Evolutionary conservation across 2,797 vertebrate genomes (phyloP), one percentile per base, ranked within the genome.

Genomic region (Dendrocincla tyrannina): DNA sequence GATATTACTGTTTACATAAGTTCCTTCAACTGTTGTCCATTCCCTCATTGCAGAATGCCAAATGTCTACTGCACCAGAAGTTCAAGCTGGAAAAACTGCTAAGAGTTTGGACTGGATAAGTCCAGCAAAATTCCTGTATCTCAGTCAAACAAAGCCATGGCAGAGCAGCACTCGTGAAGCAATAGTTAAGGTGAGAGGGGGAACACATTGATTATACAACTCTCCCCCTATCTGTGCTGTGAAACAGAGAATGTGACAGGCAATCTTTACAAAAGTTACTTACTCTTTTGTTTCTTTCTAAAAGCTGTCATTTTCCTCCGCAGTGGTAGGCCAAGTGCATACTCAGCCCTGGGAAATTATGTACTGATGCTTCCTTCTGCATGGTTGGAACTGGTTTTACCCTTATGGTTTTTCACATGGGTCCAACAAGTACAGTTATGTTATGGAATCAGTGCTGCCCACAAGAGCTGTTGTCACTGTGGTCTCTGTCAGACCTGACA

Each of bases 341-440:
- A 44, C 13, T 35, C 13, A 89, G 37, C 35, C 58, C n/a, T 37
- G 30, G 60, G 33, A 73, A 58, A 44, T 64, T 35, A 59, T 10
- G 10, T 30, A 15, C 52, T 59, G 30, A 20, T 55, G 7, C 15
- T 77, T 77, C 63, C 30, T 49, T 93, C 70, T 58, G 42, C 41
- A 18, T n/a, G 23, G 20, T 3, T 78, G 41, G 20, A 76, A 47
- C 4, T 17, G 32, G 1, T 75, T 68, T 79, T 23, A 47, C 32
- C 12, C 6, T 37, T 10, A n/a, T 0, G 2, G 3, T 2, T 23
- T 68, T 41, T 27, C 59, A 28, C 17, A 5, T 18, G 17, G 8
- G 7, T 19, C 58, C 44, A 52, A 28, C 18, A 68, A 80, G 10
- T 10, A n/a, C 13, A 55, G 52, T 32, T 55, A 11, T 7, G 4